Evolutionary conservation across 2,797 vertebrate genomes (phyloP).

Genomic region (Hemibagrus guttatus): DNA sequence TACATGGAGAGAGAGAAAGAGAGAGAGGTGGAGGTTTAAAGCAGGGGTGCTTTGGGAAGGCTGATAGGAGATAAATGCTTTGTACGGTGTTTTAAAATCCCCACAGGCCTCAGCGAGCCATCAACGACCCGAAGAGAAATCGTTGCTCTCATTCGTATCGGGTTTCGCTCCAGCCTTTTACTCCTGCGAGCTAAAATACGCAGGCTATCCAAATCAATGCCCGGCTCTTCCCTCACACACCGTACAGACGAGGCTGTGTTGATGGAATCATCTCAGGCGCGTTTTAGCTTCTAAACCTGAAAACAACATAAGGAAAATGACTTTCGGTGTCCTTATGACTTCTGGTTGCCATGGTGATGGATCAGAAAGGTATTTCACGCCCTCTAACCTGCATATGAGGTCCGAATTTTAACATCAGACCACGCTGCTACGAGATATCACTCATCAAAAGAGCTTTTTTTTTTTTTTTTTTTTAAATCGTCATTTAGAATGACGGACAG

Average conservation of each 20-base stretch:
- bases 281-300: neutral
- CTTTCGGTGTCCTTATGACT: neutral
- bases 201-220: constrained; percentile 9
- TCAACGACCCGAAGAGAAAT: constrained; percentile 1
- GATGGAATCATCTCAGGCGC: neutral
- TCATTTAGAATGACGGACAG: neutral
- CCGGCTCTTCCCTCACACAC: neutral
- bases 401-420: neutral
- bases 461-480: too few relatives aligned
- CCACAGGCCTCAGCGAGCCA: constrained; percentile 18
- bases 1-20: neutral
- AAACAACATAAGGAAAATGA: neutral
- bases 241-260: neutral
- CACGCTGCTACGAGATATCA: neutral
- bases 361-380: neutral
- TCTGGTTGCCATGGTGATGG: neutral
- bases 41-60: neutral
- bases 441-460: neutral
- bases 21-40: neutral
- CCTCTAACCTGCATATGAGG: neutral
- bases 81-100: constrained; percentile 14
- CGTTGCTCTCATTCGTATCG: neutral
- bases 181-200: neutral
- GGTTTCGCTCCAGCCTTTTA: constrained; percentile 8
- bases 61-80: constrained; percentile 21